Conservation (phyloP, 2,888 invertebrate genomes). For the Exephanes ischioxanthus region DNA sequence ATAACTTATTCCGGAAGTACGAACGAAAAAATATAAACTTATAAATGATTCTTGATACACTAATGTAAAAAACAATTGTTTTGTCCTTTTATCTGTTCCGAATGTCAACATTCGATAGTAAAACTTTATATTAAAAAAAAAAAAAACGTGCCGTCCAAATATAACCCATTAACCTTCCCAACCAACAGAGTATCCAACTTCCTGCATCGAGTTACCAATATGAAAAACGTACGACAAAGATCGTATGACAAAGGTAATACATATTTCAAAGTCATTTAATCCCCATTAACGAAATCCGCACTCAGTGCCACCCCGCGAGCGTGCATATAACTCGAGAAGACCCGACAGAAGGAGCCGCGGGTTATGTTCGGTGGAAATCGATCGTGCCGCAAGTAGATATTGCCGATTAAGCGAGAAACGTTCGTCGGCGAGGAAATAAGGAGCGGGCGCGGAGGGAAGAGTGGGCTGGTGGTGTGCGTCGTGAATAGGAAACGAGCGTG, state of each 20-base stretch:
- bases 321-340: neutral
- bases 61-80: no score
- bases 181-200: no score
- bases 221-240: neutral
- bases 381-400: slow-evolving; percentile 60
- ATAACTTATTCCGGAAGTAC: slow-evolving; percentile 5
- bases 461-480: slow-evolving; percentile 18
- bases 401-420: slow-evolving; percentile 68
- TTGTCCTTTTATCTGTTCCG: no score
- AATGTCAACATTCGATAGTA: no score
- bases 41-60: neutral
- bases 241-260: neutral
- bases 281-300: neutral
- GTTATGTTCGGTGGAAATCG: slow-evolving; percentile 32
- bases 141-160: no score
- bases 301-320: neutral
- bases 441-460: slow-evolving; percentile 40
- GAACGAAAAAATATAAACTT: neutral
- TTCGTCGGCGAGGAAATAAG: slow-evolving; percentile 42
- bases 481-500: slow-evolving; percentile 48
- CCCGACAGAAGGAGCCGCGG: slow-evolving; percentile 1
- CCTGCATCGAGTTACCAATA: no score
- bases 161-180: no score
- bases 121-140: no score
- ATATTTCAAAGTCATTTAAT: neutral